phyloP scores from a whole-genome alignment of 2,888 invertebrate genomes.

The Perithous albicinctus region DNA sequence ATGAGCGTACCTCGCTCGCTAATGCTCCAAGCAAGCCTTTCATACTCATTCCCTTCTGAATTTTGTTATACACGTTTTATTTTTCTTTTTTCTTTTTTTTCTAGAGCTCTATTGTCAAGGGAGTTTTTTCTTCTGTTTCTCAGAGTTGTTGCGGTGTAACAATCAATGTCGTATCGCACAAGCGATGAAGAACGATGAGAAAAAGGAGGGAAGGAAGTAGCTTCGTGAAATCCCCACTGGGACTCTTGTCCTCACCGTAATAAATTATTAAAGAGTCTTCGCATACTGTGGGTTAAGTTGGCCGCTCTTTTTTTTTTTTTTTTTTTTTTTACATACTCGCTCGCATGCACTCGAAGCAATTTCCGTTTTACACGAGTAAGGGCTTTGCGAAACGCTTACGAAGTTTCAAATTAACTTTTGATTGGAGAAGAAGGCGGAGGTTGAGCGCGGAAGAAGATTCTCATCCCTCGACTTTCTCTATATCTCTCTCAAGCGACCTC shows the following conservation, averaged over 20 bases:
- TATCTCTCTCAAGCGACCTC: slow-evolving; percentile 17
- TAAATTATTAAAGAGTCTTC: slow-evolving; percentile 38
- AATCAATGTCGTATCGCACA: slow-evolving; percentile 4
- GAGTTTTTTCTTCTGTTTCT: not conserved
- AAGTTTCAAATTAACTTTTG: slow-evolving; percentile 62
- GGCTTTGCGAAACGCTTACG: slow-evolving; percentile 39
- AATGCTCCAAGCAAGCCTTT: not conserved
- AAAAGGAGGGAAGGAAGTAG: not conserved
- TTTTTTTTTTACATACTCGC: slow-evolving; percentile 12
- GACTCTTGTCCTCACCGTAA: slow-evolving; percentile 16
- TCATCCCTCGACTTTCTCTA: slow-evolving; percentile 11
- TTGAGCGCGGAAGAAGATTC: slow-evolving; percentile 30
- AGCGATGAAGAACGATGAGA: slow-evolving; percentile 8
- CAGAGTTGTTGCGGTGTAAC: slow-evolving; percentile 4
- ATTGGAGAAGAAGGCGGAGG: slow-evolving; percentile 16
- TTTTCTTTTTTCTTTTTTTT: slow-evolving; percentile 6
- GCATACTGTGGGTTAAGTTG: not conserved
- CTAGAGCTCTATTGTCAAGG: not conserved
- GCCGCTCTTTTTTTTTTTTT: slow-evolving; percentile 6
- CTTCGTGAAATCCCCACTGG: not conserved
- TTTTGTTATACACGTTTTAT: not conserved
- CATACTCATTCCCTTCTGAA: slow-evolving; percentile 30
- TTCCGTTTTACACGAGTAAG: slow-evolving; percentile 54
- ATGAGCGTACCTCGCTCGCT: slow-evolving; percentile 16
- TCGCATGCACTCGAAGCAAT: slow-evolving; percentile 46